Percentiles rank a stretch among this genome's conserved stretches.
Conservation (phyloP, 2,888 invertebrate species). For the Nomada ruficornis region DNA sequence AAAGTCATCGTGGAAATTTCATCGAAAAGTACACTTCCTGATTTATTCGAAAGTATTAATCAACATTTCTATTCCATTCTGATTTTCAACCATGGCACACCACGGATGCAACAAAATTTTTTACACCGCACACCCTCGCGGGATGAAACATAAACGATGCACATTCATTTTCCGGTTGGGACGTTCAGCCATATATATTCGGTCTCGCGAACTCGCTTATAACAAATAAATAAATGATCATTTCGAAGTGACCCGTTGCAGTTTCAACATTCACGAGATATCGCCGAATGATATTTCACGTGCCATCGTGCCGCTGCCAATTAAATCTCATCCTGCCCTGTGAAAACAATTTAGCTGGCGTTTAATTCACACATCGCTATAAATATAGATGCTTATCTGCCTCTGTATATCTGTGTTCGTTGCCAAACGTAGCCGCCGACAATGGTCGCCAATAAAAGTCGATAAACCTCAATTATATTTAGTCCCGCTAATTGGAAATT, state of each 20-base stretch:
- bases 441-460: neutral
- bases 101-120: too few relatives aligned
- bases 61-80: neutral
- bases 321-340: neutral
- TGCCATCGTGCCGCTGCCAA: neutral
- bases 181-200: neutral
- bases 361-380: neutral
- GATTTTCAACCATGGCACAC: neutral
- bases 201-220: neutral
- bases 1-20: too few relatives aligned
- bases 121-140: too few relatives aligned
- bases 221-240: neutral
- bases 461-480: neutral
- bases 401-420: too few relatives aligned
- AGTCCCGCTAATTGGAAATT: too few relatives aligned
- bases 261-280: neutral
- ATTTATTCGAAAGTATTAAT: constrained; percentile 44
- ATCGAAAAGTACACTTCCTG: too few relatives aligned
- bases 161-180: constrained; percentile 1
- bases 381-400: too few relatives aligned
- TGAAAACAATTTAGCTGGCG: neutral
- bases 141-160: too few relatives aligned
- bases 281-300: neutral
- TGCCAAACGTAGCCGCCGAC: too few relatives aligned
- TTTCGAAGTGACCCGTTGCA: neutral